A percentile compares a stretch with the other conserved stretches of the same genome.
Conservation (phyloP, 2,797 vertebrate genomes). For the Falco naumanni region DNA sequence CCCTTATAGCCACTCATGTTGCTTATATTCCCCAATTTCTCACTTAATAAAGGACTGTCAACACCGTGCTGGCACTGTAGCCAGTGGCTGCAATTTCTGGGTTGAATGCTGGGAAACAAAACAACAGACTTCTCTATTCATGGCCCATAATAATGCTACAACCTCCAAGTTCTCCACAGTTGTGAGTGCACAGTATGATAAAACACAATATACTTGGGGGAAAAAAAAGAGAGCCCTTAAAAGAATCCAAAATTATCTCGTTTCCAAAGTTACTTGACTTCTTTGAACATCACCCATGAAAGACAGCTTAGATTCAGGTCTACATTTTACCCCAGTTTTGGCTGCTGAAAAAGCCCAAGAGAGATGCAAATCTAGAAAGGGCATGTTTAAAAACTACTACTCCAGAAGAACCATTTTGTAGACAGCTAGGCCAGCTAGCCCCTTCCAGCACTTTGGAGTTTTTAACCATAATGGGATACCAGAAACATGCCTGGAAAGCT, state of each 20-base stretch:
- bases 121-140: neutral
- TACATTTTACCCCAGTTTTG: neutral
- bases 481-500: neutral
- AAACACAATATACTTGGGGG: neutral
- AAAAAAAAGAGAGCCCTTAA: neutral
- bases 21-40: neutral
- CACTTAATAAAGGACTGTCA: neutral
- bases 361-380: neutral
- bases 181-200: neutral
- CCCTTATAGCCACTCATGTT: neutral
- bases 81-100: neutral
- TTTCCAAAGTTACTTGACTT: neutral
- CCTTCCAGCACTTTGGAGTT: neutral
- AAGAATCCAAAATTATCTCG: neutral
- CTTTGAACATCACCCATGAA: neutral
- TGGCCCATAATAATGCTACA: neutral
- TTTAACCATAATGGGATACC: neutral
- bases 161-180: accelerated
- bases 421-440: neutral
- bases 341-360: neutral
- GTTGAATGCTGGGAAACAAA: neutral
- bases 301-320: neutral
- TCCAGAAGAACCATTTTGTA: neutral
- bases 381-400: neutral
- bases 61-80: neutral